Percentiles rank a stretch among this genome's conserved stretches.
Evolutionary conservation across 2,113 vertebrate genomes (phyloP).

Genomic region (Gadus macrocephalus): DNA sequence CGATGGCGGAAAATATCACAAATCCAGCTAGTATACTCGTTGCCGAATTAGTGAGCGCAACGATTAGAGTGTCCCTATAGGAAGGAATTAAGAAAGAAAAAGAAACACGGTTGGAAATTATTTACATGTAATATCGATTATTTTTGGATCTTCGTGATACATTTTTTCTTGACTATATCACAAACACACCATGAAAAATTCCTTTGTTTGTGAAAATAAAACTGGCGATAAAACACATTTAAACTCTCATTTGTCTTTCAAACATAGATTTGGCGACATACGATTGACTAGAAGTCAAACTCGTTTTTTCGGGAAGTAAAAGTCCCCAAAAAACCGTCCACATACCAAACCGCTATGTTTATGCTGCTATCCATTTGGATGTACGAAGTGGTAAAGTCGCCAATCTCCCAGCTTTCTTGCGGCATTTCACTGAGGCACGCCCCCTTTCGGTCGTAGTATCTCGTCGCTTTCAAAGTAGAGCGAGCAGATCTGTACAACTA

Average conservation of each 20-base stretch:
- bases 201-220: background rate
- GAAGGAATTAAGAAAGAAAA: slow-evolving; percentile 1
- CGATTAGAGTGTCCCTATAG: slow-evolving; percentile 67
- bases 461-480: no score
- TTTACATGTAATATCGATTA: background rate
- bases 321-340: no score
- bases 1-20: slow-evolving; percentile 75
- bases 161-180: no score
- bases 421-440: no score
- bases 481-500: no score
- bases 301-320: no score
- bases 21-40: slow-evolving; percentile 74
- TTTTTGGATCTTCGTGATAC: no score
- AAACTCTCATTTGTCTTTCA: background rate
- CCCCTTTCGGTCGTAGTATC: no score
- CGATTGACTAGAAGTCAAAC: background rate
- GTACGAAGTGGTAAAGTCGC: no score
- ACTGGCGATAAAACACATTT: background rate
- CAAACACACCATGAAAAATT: no score
- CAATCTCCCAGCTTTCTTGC: no score
- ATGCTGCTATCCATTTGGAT: no score
- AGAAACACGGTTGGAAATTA: background rate
- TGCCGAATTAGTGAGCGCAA: slow-evolving; percentile 65
- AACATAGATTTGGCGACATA: background rate
- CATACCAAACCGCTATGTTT: background rate